These are phyloP conservation scores for Escarpia spicata DNA, from an alignment of 2,888 invertebrate genomes.

Conservation along the genomic window DNA sequence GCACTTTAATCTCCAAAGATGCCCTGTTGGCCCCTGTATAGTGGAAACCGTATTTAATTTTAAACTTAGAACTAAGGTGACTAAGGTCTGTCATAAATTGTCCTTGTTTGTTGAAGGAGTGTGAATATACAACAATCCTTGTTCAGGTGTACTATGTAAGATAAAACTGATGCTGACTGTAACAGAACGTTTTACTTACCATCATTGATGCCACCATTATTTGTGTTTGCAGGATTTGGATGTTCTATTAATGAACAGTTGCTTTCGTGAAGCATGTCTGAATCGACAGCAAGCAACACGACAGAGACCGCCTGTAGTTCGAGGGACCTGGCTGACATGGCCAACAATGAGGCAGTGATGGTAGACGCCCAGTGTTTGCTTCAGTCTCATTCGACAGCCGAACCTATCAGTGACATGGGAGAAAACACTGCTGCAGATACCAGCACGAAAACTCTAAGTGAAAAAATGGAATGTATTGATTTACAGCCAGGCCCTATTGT, in stretches of 20 bases:
- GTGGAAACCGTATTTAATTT: too few relatives aligned
- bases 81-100: too few relatives aligned
- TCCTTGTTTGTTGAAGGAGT: too few relatives aligned
- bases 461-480: conserved; percentile 8
- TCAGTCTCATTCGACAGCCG: background rate
- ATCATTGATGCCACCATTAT: background rate
- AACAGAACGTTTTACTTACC: background rate
- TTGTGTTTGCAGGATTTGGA: background rate
- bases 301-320: background rate
- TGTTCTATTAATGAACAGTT: background rate
- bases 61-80: too few relatives aligned
- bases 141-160: too few relatives aligned
- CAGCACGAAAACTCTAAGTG: background rate
- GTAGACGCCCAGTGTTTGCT: background rate
- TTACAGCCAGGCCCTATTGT: background rate
- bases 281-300: background rate
- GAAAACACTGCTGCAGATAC: background rate
- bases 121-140: too few relatives aligned
- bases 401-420: background rate
- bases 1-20: too few relatives aligned
- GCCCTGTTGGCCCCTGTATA: too few relatives aligned
- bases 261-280: background rate
- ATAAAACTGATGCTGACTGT: background rate
- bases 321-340: background rate
- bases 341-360: background rate